These are phyloP conservation scores for Phengaris arion DNA, from an alignment of 2,888 invertebrate genomes.

Conservation along the genomic window DNA sequence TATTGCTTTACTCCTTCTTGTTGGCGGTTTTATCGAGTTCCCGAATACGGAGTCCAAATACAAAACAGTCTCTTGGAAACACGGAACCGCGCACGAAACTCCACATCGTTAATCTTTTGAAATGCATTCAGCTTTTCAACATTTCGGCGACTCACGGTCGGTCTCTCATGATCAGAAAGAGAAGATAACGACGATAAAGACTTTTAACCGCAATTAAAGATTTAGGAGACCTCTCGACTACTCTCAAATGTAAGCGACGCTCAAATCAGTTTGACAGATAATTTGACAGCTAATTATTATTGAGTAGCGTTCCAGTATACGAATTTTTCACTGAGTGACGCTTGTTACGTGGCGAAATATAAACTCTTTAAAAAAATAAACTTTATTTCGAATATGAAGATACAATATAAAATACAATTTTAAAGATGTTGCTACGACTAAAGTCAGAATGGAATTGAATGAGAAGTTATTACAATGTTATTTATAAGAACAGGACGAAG, in stretches of 20 bases:
- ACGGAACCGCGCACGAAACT: conserved; percentile 3
- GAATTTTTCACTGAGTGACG: background rate
- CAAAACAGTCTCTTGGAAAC: background rate
- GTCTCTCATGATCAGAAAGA: background rate
- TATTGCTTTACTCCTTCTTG: background rate
- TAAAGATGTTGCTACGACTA: no score
- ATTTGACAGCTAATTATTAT: background rate
- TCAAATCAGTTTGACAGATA: background rate
- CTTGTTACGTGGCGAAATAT: no score
- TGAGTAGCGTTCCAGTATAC: background rate
- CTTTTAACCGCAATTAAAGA: background rate
- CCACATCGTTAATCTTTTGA: background rate
- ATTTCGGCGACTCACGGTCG: background rate
- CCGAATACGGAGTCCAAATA: background rate
- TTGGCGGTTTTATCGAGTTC: background rate
- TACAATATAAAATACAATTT: no score
- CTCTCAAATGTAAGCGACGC: background rate
- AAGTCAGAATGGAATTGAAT: no score
- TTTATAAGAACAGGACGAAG: no score
- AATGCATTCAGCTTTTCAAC: background rate
- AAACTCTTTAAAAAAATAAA: no score
- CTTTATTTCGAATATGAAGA: no score
- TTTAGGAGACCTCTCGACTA: background rate
- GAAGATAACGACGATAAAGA: background rate
- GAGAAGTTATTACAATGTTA: no score